Conservation (phyloP, 2,113 vertebrate genomes). For the Onychostoma macrolepis region DNA sequence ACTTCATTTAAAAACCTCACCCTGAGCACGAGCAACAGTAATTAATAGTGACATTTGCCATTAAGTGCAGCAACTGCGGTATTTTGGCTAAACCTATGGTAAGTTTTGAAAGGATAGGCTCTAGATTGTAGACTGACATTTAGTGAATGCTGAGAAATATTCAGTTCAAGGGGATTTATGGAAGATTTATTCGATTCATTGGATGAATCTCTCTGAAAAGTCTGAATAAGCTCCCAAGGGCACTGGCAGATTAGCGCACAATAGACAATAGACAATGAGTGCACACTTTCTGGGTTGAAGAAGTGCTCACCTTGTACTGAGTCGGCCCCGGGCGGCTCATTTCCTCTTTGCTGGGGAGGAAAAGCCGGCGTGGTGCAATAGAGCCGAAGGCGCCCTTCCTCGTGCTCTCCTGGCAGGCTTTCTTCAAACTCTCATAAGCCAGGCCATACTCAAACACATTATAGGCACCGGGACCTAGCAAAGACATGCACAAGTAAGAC, state of each 20-base stretch:
- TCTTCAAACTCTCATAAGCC: slow-evolving; percentile 69
- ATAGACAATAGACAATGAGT: slow-evolving; percentile 10
- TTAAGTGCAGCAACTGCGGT: neutral
- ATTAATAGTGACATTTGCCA: neutral
- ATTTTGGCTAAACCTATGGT: neutral
- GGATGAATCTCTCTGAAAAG: neutral
- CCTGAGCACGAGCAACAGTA: neutral
- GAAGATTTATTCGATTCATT: slow-evolving; percentile 18
- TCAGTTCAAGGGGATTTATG: slow-evolving; percentile 20
- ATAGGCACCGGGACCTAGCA: slow-evolving; percentile 73
- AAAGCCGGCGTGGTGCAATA: slow-evolving; percentile 54
- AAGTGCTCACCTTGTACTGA: slow-evolving; percentile 59
- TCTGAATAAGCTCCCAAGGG: slow-evolving; percentile 6
- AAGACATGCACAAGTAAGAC: neutral
- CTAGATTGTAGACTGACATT: slow-evolving; percentile 5
- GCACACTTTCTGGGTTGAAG: neutral
- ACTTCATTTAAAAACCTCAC: neutral
- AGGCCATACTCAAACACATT: slow-evolving; percentile 68
- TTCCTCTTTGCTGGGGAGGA: slow-evolving; percentile 60
- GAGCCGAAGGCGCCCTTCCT: slow-evolving; percentile 74
- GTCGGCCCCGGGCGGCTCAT: slow-evolving; percentile 65
- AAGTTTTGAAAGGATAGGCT: neutral
- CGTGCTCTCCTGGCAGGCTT: slow-evolving; percentile 59
- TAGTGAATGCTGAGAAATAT: slow-evolving; percentile 17
- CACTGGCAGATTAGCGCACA: slow-evolving; percentile 1